Evolutionary conservation across 2,888 invertebrate genomes (phyloP), one percentile per base, ranked within the genome.

Genomic region (Plebejus argus): DNA sequence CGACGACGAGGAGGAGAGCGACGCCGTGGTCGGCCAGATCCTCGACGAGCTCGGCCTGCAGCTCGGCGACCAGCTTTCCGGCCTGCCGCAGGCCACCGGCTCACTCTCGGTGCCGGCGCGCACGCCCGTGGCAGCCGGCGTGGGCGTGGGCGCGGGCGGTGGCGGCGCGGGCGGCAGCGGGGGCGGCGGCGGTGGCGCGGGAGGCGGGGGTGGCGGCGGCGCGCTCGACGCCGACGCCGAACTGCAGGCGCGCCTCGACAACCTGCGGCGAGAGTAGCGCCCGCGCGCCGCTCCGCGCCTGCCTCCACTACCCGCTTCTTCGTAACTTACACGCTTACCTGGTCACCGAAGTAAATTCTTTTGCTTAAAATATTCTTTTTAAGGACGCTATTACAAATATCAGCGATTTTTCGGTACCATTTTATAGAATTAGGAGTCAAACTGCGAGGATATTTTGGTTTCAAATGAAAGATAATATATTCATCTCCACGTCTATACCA

Each of bases 1-100:
- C 87, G 99, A 97, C 72, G 99, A 99, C 88, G 99, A 99, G 88
- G 99, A 99, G 87, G 99, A 99, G 94, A 98, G 98, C 87, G 98
- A 99, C 92, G 98, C 98, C 76, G 97, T 99, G 83, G 99, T 99
- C 53, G 96, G 97, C 1, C 99, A 99, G 95, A 99, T 99, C 77
- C 94, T 99, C 84, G 99, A 99, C 91, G 99, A 99, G 94, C 94
- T 99, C 83, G 99, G 99, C 49, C 95, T 99, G 80, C 99, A 99
- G 93, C 95, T 99, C 85, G 97, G 96, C 81, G 99, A 99, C 90
- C 97, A 98, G 89, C 94, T 99, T 79, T 97, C 97, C 49, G 98
- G 98, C 70, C 93, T 99, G 82, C 99, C 99, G 79, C 93, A 89
- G 85, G 95, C 96, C 79, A 91, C 94, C 3, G 95, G 95, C 81